A percentile compares a stretch with the other conserved stretches of the same genome.
Evolutionary conservation across 2,888 invertebrate genomes (phyloP).

Genomic region (Rhyacophila evoluta): DNA sequence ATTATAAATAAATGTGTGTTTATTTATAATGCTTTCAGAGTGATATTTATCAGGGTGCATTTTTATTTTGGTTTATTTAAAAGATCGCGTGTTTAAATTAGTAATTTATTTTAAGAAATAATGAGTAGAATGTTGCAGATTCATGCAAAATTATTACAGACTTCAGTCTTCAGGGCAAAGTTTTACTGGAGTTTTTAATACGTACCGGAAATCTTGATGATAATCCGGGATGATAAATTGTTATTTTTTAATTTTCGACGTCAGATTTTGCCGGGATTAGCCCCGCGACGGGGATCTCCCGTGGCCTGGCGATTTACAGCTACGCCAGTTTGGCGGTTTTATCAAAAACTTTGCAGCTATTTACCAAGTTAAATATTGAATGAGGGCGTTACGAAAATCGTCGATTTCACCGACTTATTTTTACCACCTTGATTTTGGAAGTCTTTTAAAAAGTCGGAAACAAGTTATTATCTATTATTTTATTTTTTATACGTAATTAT

Average conservation of each 20-base stretch:
- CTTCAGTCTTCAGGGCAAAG: neutral
- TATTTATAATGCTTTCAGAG: no score
- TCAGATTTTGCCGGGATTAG: neutral
- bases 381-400: conserved; percentile 8
- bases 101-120: no score
- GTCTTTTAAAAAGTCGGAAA: neutral
- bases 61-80: no score
- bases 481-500: no score
- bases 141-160: no score
- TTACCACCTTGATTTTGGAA: neutral
- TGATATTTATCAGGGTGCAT: no score
- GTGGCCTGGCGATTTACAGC: neutral
- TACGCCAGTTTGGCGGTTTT: conserved; percentile 32
- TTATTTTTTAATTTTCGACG: conserved; percentile 20
- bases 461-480: no score
- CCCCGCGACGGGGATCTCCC: neutral
- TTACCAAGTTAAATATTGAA: conserved; percentile 35
- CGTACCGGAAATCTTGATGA: neutral
- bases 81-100: no score
- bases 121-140: no score
- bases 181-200: neutral
- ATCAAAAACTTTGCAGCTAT: conserved; percentile 29
- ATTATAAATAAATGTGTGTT: no score
- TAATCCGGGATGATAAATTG: conserved; percentile 14
- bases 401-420: neutral